phyloP scores from a whole-genome alignment of 2,113 vertebrate genomes.

The Percopsis transmontana region DNA sequence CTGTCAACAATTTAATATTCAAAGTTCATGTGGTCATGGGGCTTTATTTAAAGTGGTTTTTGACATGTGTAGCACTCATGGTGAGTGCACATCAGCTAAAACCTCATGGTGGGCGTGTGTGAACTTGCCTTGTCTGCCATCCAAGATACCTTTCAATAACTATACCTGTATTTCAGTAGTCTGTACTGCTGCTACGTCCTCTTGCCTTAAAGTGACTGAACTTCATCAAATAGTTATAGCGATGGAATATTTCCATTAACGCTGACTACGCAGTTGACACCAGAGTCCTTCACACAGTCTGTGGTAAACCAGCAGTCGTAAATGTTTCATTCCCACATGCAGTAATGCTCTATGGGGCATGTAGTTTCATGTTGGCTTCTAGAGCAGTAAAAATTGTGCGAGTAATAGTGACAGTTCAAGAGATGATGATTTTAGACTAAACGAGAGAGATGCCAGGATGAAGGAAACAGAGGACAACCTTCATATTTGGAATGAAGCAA shows the following conservation, averaged over 20 bases:
- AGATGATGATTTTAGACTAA: background rate
- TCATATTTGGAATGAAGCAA: no score
- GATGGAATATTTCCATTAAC: conserved; percentile 37
- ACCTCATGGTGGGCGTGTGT: conserved; percentile 51
- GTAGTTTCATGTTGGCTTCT: conserved; percentile 20
- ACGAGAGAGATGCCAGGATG: background rate
- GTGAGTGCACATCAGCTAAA: conserved; percentile 1
- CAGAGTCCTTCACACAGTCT: conserved; percentile 37
- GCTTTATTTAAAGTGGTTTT: background rate
- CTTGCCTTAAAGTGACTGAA: background rate
- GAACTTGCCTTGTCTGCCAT: conserved; percentile 54
- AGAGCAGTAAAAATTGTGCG: conserved; percentile 23
- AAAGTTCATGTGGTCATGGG: background rate
- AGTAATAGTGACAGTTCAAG: background rate
- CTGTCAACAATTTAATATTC: background rate
- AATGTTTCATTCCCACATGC: conserved; percentile 42
- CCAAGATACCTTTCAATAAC: conserved; percentile 38
- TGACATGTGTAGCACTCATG: conserved; percentile 18
- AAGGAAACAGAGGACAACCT: background rate
- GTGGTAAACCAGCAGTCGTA: conserved; percentile 39
- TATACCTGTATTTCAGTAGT: conserved; percentile 26
- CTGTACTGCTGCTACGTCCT: conserved; percentile 34
- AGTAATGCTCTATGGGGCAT: conserved; percentile 23
- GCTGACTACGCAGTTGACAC: conserved; percentile 30
- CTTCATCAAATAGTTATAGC: conserved; percentile 33